Conservation (phyloP, 2,888 invertebrate genomes). For the Drosophila antonietae region DNA sequence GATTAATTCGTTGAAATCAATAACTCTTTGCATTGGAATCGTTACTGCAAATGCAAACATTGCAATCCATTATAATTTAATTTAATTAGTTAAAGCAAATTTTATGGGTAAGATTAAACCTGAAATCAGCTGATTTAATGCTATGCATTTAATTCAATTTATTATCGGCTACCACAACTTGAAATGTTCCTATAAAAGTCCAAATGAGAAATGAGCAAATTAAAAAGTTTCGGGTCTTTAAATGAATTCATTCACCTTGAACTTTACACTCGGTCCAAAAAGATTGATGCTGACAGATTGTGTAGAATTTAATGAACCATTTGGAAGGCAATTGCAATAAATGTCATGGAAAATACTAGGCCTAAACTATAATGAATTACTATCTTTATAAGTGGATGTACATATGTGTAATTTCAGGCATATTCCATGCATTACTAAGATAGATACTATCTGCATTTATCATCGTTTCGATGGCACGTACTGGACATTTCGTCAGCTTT, state of each 20-base stretch:
- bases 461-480: constrained; percentile 14
- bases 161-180: neutral
- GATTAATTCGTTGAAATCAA: neutral
- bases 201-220: constrained; percentile 8
- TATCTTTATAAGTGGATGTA: neutral
- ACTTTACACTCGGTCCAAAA: neutral
- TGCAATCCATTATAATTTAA: neutral
- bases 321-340: neutral
- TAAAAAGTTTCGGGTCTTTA: neutral
- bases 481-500: constrained; percentile 11
- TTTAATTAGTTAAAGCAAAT: neutral
- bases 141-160: neutral
- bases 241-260: neutral
- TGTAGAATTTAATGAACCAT: neutral
- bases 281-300: neutral
- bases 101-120: constrained; percentile 5
- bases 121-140: constrained; percentile 11
- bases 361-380: neutral
- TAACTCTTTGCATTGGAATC: neutral
- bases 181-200: constrained; percentile 2
- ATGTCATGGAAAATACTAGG: neutral
- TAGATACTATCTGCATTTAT: neutral
- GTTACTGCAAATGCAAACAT: too few species aligned
- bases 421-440: neutral
- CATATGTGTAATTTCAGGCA: neutral